Percentiles rank a stretch among this genome's conserved stretches.
Evolutionary conservation across 2,797 vertebrate species (phyloP).

Genomic region (Danio jaintianensis): DNA sequence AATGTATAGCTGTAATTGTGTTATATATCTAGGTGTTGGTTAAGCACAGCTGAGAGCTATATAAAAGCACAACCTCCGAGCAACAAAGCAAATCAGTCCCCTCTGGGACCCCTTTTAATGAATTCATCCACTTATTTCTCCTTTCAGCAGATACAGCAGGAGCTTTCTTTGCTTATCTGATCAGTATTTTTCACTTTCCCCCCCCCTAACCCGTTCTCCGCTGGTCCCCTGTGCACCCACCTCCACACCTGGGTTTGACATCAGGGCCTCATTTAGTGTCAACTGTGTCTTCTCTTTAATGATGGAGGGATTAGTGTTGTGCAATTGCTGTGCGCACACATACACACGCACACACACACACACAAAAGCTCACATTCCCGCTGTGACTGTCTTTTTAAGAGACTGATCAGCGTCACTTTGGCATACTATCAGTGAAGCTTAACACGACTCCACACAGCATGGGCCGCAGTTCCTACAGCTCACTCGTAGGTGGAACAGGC

Average conservation of each 20-base stretch:
- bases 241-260: slow-evolving; percentile 55
- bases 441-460: slow-evolving; percentile 44
- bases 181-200: slow-evolving; percentile 8
- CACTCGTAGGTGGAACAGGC: slow-evolving; percentile 38
- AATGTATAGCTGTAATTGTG: no score
- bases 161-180: background rate
- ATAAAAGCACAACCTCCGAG: background rate
- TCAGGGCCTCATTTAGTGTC: slow-evolving; percentile 69
- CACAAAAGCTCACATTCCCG: slow-evolving; percentile 32
- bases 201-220: slow-evolving; percentile 61
- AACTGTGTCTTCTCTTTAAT: slow-evolving; percentile 64
- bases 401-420: slow-evolving; percentile 55
- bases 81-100: slow-evolving; percentile 30
- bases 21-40: no score
- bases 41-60: background rate
- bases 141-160: slow-evolving; percentile 43
- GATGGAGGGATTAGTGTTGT: slow-evolving; percentile 50
- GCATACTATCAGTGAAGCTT: slow-evolving; percentile 49
- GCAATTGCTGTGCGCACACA: slow-evolving; percentile 33
- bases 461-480: slow-evolving; percentile 39
- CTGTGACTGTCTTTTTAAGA: slow-evolving; percentile 54
- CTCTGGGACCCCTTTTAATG: slow-evolving; percentile 26
- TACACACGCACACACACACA: slow-evolving; percentile 44
- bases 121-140: slow-evolving; percentile 51
- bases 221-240: background rate